A percentile compares a stretch with the other conserved stretches of the same genome.
Conservation (phyloP, 2,797 vertebrate genomes). For the Phalanger gymnotis region DNA sequence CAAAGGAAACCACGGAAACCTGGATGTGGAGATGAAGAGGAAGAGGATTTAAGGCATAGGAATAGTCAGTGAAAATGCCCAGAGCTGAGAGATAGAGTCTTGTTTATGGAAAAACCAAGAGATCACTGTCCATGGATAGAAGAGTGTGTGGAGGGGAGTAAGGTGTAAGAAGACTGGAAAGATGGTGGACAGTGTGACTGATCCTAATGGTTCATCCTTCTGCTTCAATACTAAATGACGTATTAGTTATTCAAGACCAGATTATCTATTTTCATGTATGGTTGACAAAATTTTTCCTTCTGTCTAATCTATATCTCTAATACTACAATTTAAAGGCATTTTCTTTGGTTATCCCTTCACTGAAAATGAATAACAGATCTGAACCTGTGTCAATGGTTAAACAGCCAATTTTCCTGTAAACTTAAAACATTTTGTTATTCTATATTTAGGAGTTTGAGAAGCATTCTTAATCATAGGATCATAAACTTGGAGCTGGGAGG, state of each 20-base stretch:
- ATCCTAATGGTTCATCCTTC: background rate
- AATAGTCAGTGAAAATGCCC: background rate
- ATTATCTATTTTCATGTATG: background rate
- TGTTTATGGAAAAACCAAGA: background rate
- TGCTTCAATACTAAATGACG: background rate
- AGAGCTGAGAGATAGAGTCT: background rate
- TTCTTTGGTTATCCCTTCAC: background rate
- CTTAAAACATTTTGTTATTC: background rate
- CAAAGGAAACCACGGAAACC: background rate
- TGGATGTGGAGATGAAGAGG: background rate
- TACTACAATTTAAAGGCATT: background rate
- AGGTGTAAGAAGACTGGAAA: background rate
- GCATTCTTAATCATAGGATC: background rate
- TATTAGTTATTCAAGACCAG: background rate
- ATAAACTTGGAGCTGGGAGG: background rate
- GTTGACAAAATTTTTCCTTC: background rate
- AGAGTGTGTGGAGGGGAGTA: background rate
- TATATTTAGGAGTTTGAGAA: background rate
- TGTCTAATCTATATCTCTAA: background rate
- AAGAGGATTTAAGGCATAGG: background rate
- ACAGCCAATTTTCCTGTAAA: background rate
- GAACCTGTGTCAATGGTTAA: background rate
- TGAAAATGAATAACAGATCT: background rate
- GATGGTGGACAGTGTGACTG: background rate
- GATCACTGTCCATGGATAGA: background rate